Base-by-base conservation (phyloP, 2,888 invertebrate species). In the Drosophila paranaensis region DNA sequence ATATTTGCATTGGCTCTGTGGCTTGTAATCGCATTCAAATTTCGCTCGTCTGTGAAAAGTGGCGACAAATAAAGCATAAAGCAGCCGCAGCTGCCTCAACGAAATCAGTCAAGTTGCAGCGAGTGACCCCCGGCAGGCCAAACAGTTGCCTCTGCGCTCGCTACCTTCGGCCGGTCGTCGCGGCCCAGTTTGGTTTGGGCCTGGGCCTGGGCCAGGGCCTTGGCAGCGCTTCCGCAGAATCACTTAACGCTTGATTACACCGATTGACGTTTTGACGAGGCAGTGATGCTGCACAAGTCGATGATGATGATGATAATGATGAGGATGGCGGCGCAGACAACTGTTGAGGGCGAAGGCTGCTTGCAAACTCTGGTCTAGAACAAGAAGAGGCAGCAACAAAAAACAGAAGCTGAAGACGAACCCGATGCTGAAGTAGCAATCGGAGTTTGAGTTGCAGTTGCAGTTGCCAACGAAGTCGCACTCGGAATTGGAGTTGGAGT, bases 221-320 rank as follows among this genome's bases (percentile, higher is more conserved):
- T 35, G 6, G 88, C 67, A 82, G 79, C 87, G 80, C 89, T 88
- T 90, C 86, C 88, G 82, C 89, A 82, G 91, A 91, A 90, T 91
- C 90, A 90, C 90, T 90, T 90, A 91, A 90, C 90, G 90, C 90
- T 90, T 91, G 90, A 91, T 90, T 90, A 90, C 91, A 82, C 82
- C 86, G 90, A 91, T 90, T 82, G 85, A 81, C 88, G 86, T 85
- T 90, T 85, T 86, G 82, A 88, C 89, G 83, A 86, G 89, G 81
- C 81, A 79, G 78, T 90, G 87, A 84, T 83, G 89, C 79, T 88
- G 86, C 82, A 84, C 87, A 84, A 89, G 84, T 72, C 81, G 79
- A 77, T 81, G 82, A 71, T 80, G 81, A 79, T 66, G 83, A 71
- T 11, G 51, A 27, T 13, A 27, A 27, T 27, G 14, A 37, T 11